These are phyloP conservation scores for Leptinotarsa haldemani DNA, from an alignment of 2,888 invertebrate genomes.

Conservation along the genomic window DNA sequence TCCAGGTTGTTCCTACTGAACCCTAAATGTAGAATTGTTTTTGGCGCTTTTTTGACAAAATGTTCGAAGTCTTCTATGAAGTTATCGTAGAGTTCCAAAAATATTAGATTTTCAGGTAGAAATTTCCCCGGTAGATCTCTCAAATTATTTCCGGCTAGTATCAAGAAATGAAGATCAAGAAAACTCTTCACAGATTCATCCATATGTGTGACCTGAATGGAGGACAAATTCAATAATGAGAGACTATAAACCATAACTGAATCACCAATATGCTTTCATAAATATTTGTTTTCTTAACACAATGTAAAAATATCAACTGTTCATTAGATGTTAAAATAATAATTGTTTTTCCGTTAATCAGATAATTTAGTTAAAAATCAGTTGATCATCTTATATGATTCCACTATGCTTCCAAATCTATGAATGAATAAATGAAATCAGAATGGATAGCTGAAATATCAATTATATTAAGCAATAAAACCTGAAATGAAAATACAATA, in stretches of 20 bases:
- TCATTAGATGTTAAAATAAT: no score
- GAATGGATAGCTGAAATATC: no score
- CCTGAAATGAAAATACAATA: no score
- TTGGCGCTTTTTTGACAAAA: conserved; percentile 63
- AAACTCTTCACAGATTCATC: conserved; percentile 64
- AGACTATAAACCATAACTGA: background rate
- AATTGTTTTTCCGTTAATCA: no score
- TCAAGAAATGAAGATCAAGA: conserved; percentile 65
- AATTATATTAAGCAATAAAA: no score
- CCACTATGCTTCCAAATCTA: no score
- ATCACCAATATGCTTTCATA: no score
- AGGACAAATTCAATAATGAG: background rate
- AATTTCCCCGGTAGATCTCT: conserved; percentile 59
- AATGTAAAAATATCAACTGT: no score
- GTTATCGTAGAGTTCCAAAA: conserved; percentile 69
- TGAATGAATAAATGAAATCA: no score
- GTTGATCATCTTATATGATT: no score
- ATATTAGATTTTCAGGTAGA: conserved; percentile 65
- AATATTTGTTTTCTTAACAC: no score
- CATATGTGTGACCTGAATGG: conserved; percentile 67
- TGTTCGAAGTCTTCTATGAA: conserved; percentile 61
- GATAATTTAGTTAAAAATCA: no score
- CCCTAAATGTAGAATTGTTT: conserved; percentile 67
- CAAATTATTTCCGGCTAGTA: conserved; percentile 66
- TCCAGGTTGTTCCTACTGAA: conserved; percentile 67